A percentile compares a stretch with the other conserved stretches of the same genome.
Conservation (phyloP, 2,113 vertebrate genomes). For the Pleuronectes platessa region DNA sequence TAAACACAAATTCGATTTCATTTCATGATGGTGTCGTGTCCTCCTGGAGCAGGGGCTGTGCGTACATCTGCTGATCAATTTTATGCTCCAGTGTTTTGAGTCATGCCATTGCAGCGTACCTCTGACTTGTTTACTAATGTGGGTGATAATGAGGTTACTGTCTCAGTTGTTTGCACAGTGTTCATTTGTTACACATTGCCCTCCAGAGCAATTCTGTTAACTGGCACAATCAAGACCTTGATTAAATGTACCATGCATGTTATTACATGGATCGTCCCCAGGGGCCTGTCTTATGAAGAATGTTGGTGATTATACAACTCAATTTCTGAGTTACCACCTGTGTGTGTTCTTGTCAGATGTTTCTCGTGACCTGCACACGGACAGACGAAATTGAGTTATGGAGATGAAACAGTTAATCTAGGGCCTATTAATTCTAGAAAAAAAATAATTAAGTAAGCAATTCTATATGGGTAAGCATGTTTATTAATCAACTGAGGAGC, state of each 20-base stretch:
- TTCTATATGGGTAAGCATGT: neutral
- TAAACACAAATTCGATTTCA: neutral
- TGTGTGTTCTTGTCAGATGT: neutral
- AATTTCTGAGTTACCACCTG: neutral
- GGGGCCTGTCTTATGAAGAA: neutral
- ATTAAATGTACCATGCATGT: neutral
- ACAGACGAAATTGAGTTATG: neutral
- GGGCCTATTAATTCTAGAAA: neutral
- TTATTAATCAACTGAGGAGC: neutral
- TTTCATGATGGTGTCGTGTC: neutral
- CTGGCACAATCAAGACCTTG: neutral
- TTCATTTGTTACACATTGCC: neutral
- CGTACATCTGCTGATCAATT: neutral
- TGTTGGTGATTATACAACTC: conserved; percentile 8
- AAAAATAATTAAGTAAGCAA: neutral
- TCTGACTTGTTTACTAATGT: neutral
- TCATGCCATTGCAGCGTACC: neutral
- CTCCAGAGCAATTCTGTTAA: neutral
- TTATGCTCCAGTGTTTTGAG: neutral
- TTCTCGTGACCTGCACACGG: neutral
- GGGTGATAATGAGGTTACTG: conserved; percentile 20
- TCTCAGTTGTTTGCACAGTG: neutral
- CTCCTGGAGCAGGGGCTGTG: neutral
- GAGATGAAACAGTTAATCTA: neutral
- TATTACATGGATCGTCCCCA: conserved; percentile 7